Evolutionary conservation across 2,113 vertebrate genomes (phyloP).

Genomic region (Galbula dea): DNA sequence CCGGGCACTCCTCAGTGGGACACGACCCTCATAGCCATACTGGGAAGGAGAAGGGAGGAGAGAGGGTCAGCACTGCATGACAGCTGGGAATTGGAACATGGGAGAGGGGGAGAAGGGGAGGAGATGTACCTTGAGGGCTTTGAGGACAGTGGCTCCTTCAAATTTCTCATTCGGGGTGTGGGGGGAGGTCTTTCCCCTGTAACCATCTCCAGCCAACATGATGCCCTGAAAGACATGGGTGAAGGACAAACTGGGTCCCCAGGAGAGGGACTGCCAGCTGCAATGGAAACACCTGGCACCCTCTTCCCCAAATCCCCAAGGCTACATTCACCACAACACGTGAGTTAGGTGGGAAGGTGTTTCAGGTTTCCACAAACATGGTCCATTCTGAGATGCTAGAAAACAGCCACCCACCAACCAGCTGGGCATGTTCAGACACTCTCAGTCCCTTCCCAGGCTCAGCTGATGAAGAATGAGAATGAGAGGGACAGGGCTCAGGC

Average conservation of each 20-base stretch:
- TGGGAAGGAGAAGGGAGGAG: conserved; percentile 9
- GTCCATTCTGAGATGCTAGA: background rate
- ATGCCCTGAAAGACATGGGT: conserved; percentile 73
- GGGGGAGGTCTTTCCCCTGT: conserved; percentile 91
- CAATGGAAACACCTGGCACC: background rate
- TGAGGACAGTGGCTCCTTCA: conserved; percentile 94
- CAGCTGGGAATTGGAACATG: rapidly evolving
- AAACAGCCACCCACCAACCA: background rate
- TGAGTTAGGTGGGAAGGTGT: background rate
- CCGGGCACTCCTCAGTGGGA: conserved; percentile 86
- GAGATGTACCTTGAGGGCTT: conserved; percentile 85
- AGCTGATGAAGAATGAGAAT: background rate
- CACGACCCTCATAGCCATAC: conserved; percentile 89
- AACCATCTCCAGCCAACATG: conserved; percentile 90
- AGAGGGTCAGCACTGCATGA: rapidly evolving
- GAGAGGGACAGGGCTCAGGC: too few relatives aligned
- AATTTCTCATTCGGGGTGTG: conserved; percentile 97
- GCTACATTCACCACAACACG: background rate
- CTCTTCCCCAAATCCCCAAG: background rate
- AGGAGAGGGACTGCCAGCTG: background rate
- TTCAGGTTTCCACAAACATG: background rate
- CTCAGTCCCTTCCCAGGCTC: background rate
- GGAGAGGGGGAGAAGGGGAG: background rate
- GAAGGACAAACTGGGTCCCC: background rate
- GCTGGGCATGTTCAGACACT: background rate